Conservation (phyloP, 1,140 invertebrate genomes). For the Carposina sasakii region DNA sequence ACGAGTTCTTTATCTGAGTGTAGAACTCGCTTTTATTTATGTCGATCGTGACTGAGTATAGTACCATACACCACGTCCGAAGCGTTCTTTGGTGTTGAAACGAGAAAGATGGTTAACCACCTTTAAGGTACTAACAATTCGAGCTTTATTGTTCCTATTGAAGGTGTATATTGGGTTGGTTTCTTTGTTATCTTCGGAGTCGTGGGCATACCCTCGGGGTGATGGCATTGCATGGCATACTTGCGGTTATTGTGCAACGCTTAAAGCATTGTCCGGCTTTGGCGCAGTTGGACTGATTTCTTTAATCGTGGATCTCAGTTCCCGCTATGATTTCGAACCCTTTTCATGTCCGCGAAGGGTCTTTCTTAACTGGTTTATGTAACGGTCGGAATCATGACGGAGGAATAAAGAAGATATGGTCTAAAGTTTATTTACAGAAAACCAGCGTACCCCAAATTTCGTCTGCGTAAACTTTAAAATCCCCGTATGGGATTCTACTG, state of each 20-base stretch:
- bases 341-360: too few species aligned
- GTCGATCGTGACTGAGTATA: slow-evolving; percentile 49
- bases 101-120: slow-evolving; percentile 38
- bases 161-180: background rate
- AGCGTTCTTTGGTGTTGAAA: slow-evolving; percentile 45
- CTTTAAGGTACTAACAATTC: background rate
- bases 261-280: slow-evolving; percentile 14
- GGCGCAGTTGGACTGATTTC: slow-evolving; percentile 13
- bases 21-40: slow-evolving; percentile 49
- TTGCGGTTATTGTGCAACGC: slow-evolving; percentile 27
- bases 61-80: slow-evolving; percentile 24
- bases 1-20: slow-evolving; percentile 35
- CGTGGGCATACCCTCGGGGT: slow-evolving; percentile 25
- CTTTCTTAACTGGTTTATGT: slow-evolving; percentile 9
- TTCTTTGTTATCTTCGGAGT: slow-evolving; percentile 16
- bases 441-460: too few species aligned
- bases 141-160: too few species aligned
- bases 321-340: too few species aligned
- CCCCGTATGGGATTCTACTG: too few species aligned
- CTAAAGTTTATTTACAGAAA: too few species aligned
- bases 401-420: too few species aligned
- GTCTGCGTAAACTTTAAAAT: too few species aligned
- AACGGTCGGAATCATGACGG: too few species aligned
- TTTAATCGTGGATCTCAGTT: too few species aligned
- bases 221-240: slow-evolving; percentile 25